A percentile compares a stretch with the other conserved stretches of the same genome.
Conservation (phyloP, 2,888 invertebrate genomes). For the Sminthurides aquaticus region DNA sequence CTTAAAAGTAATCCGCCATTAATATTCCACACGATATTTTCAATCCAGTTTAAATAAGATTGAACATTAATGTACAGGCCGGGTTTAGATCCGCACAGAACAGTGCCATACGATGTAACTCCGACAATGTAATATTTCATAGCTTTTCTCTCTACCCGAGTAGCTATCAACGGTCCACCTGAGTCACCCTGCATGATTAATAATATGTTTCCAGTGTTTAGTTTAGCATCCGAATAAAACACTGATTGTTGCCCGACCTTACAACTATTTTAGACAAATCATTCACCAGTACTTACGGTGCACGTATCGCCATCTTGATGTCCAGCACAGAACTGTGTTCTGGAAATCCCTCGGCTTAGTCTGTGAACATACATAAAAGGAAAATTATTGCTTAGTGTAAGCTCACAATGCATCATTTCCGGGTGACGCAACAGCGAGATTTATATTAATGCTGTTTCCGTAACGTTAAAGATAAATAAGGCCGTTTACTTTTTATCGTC, state of each 20-base stretch:
- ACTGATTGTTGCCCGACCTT: too few species aligned
- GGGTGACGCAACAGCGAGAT: too few species aligned
- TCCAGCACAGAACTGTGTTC: conserved; percentile 33
- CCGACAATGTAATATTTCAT: conserved; percentile 27
- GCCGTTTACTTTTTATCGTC: neutral
- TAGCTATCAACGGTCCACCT: conserved; percentile 26
- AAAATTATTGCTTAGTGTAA: too few species aligned
- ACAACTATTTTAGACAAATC: neutral
- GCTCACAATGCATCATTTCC: too few species aligned
- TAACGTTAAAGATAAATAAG: too few species aligned
- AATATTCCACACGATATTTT: conserved; percentile 29
- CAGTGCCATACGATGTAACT: conserved; percentile 32
- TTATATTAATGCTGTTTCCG: too few species aligned
- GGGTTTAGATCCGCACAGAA: conserved; percentile 32
- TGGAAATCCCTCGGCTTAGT: conserved; percentile 25
- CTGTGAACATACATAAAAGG: too few species aligned
- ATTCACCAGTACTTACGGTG: conserved; percentile 21
- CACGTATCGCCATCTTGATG: conserved; percentile 29
- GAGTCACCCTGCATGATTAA: conserved; percentile 20
- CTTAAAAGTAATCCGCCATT: too few species aligned
- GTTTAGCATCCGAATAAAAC: too few species aligned
- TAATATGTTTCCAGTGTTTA: neutral
- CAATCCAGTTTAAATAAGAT: conserved; percentile 36
- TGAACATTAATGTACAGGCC: conserved; percentile 35
- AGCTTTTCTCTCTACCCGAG: conserved; percentile 15